phyloP scores from a whole-genome alignment of 2,113 vertebrate species.

The Fukomys damarensis region DNA sequence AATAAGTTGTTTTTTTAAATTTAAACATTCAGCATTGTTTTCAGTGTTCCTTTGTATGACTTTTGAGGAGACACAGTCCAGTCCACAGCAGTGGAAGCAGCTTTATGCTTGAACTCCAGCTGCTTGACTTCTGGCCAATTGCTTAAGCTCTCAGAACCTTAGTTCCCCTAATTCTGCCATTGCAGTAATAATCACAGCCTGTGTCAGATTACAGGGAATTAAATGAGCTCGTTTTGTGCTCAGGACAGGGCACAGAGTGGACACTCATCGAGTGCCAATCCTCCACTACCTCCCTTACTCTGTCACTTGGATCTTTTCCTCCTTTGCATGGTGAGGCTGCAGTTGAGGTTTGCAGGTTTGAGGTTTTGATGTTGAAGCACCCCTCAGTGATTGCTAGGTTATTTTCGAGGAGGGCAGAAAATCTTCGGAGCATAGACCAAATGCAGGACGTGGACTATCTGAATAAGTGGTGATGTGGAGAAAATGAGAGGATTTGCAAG shows the following conservation, averaged over 20 bases:
- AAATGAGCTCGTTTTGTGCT: neutral
- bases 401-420: neutral
- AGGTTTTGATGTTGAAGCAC: neutral
- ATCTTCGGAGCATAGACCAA: neutral
- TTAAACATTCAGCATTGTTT: neutral
- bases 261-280: neutral
- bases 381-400: neutral
- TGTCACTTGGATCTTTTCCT: neutral
- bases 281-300: neutral
- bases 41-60: neutral
- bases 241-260: neutral
- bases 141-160: neutral
- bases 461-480: neutral
- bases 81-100: rapidly evolving
- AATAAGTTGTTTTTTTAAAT: neutral
- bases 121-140: neutral
- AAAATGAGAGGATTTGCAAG: conserved; percentile 50
- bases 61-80: neutral
- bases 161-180: neutral
- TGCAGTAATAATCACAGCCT: neutral
- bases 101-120: neutral
- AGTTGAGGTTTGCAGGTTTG: neutral
- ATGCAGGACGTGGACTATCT: neutral
- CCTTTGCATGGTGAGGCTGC: neutral
- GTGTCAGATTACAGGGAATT: neutral